phyloP scores from a whole-genome alignment of 2,797 vertebrate genomes.

The Clarias laeviceps region DNA sequence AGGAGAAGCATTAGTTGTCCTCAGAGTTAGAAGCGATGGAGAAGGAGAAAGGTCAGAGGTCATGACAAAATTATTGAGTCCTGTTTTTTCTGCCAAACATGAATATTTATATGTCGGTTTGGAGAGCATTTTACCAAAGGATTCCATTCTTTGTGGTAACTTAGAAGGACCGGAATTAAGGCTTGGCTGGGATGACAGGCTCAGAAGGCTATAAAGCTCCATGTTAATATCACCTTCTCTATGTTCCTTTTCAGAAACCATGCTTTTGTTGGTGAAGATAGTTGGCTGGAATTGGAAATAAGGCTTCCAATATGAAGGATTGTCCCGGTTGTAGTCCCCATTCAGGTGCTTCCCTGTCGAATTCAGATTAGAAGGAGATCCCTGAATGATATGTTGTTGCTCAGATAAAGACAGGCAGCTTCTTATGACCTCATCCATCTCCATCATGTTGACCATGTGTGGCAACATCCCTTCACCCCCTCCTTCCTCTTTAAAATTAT shows the following conservation, averaged over 20 bases:
- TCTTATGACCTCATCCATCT: constrained; percentile 67
- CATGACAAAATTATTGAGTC: constrained; percentile 78
- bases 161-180: constrained; percentile 82
- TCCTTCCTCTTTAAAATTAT: constrained; percentile 73
- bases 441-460: constrained; percentile 63
- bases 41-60: constrained; percentile 85
- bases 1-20: constrained; percentile 78
- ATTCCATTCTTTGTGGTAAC: constrained; percentile 69
- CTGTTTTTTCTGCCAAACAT: constrained; percentile 72
- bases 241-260: constrained; percentile 83
- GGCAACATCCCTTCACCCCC: constrained; percentile 72
- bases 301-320: constrained; percentile 83
- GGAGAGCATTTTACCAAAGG: constrained; percentile 64
- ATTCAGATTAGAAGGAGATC: constrained; percentile 68
- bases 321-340: constrained; percentile 76
- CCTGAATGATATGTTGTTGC: constrained; percentile 58
- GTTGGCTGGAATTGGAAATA: constrained; percentile 83
- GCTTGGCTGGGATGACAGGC: constrained; percentile 86
- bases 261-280: constrained; percentile 86
- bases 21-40: constrained; percentile 80
- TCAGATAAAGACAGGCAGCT: constrained; percentile 68
- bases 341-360: constrained; percentile 68
- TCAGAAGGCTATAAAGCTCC: constrained; percentile 76
- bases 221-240: constrained; percentile 69
- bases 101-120: constrained; percentile 75